Base-by-base conservation (phyloP, 2,888 invertebrate species). In the Lasiommata megera region DNA sequence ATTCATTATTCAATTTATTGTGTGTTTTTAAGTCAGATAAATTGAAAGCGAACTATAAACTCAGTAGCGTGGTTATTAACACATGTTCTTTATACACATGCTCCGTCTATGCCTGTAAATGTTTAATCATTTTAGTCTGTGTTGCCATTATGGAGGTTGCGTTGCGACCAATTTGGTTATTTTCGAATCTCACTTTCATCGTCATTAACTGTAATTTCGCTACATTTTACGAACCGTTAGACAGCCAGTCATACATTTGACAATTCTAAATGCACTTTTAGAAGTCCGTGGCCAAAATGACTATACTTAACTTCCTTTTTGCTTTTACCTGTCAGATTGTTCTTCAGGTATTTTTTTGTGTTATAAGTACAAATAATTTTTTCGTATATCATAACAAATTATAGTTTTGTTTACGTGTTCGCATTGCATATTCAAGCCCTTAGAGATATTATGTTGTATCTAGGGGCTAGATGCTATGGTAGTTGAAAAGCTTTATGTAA, bases 181-280 rank as follows among this genome's bases (percentile, higher is more conserved):
- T 66, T 68, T 77, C 76, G 74, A 73, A 77, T 75, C 73, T 74
- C 68, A 61, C 69, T 68, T 52, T 52, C 74, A 74, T 82, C 74
- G 75, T 82, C 80, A 84, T 87, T 84, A 84, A 69, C 78, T 73
- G 75, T 77, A 76, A 79, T 84, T 84, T 84, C 68, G 76, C 79
- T 71, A 71, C 75, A 77, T 82, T 85, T 82, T 73, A 81, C 75
- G 78, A 79, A 79, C 82, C 81, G 85, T 87, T 87, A 84, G 75
- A 68, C 72, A 60, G 50, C 63, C 17, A 50, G 44, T 53, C 58
- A 53, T 23, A 28, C 34, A 55, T 52, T 56, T 36, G 18, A 55
- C 51, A 63, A 23, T 48, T 36, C 37, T 12, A 48, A 48, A 48
- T 48, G 48, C 48, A 48, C 48, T 48, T 48, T 48, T 36, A 14